These are phyloP conservation scores for Onychorhynchus coronatus DNA, from an alignment of 2,113 vertebrate genomes.

Conservation along the genomic window DNA sequence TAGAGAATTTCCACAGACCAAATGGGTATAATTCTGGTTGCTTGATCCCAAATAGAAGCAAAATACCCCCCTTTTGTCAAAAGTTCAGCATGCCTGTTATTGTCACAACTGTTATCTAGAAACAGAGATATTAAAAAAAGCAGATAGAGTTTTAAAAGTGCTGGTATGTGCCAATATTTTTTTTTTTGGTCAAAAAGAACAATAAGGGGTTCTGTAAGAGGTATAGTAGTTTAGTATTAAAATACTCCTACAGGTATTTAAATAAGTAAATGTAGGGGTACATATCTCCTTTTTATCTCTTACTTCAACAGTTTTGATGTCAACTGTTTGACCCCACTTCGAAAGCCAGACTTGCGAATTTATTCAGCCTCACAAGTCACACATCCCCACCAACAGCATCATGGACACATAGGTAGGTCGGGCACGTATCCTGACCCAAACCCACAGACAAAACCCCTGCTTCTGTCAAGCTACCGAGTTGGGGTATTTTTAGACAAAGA, in stretches of 20 bases:
- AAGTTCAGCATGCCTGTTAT: not conserved
- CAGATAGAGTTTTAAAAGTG: not conserved
- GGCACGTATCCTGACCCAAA: not conserved
- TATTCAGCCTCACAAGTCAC: not conserved
- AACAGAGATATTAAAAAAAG: not conserved
- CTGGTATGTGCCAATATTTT: not conserved
- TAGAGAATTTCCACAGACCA: not conserved
- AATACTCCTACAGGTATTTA: not conserved
- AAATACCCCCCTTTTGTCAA: not conserved
- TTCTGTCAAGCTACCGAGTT: not conserved
- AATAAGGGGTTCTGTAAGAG: not conserved
- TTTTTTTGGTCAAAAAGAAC: not conserved
- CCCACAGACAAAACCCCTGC: not conserved
- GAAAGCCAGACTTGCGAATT: not conserved
- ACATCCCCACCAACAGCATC: not conserved
- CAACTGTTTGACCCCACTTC: not conserved
- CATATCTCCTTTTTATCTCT: not conserved
- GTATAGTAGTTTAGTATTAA: not conserved
- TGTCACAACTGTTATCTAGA: not conserved
- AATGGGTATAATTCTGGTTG: not conserved
- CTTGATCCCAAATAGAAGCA: not conserved
- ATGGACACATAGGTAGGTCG: fast-evolving
- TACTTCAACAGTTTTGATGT: not conserved
- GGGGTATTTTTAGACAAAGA: not conserved
- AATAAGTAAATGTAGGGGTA: not conserved